Evolutionary conservation across 2,888 invertebrate genomes (phyloP).

Genomic region (Caenorhabditis wallacei): DNA sequence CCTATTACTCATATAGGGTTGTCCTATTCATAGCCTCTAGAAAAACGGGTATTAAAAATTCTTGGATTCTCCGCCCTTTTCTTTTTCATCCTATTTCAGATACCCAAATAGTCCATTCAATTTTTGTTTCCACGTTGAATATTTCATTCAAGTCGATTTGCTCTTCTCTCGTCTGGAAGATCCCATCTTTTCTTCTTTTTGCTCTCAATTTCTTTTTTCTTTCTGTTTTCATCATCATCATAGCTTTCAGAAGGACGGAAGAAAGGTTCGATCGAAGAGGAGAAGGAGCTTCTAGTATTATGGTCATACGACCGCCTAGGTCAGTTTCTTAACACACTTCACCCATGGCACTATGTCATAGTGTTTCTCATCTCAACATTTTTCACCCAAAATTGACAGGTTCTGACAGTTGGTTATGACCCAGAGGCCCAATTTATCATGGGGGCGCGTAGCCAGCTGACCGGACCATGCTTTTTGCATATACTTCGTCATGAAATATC

Average conservation of each 20-base stretch:
- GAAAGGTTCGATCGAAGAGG: conserved; percentile 54
- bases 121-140: conserved; percentile 57
- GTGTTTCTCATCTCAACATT: conserved; percentile 41
- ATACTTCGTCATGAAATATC: conserved; percentile 35
- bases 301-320: conserved; percentile 68
- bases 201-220: conserved; percentile 27
- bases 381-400: conserved; percentile 58
- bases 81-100: conserved; percentile 30
- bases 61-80: conserved; percentile 16
- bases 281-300: conserved; percentile 51
- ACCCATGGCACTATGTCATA: conserved; percentile 3
- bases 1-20: conserved; percentile 50
- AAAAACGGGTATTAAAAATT: conserved; percentile 46
- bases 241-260: conserved; percentile 56
- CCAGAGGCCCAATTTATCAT: conserved; percentile 64
- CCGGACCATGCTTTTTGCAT: conserved; percentile 25
- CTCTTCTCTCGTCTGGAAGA: no score
- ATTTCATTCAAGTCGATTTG: conserved; percentile 50
- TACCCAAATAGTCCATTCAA: conserved; percentile 43
- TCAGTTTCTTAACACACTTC: conserved; percentile 40
- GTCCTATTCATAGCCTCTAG: conserved; percentile 23
- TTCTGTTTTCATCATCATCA: background rate
- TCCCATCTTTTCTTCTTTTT: background rate
- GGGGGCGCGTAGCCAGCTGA: conserved; percentile 36
- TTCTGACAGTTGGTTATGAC: conserved; percentile 57